Conservation (phyloP, 1,140 invertebrate species). For the Acyrthosiphon pisum region DNA sequence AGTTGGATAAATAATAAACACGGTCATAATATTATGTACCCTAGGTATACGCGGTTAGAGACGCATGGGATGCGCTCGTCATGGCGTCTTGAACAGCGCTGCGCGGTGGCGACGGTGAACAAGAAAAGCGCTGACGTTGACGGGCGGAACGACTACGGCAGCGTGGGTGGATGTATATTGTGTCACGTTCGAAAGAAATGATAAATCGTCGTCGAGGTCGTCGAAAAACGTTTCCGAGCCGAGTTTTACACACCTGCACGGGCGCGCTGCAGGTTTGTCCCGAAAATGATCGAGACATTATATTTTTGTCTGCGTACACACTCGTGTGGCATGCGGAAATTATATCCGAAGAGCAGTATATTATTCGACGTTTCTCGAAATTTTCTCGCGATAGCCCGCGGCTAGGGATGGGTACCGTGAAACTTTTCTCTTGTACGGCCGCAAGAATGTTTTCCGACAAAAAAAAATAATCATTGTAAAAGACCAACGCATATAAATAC, state of each 20-base stretch:
- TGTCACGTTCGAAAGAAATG: neutral
- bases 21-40: neutral
- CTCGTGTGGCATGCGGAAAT: neutral
- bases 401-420: neutral
- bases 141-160: too few relatives aligned
- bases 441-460: neutral
- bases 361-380: neutral
- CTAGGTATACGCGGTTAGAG: too few relatives aligned
- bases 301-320: neutral
- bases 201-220: neutral
- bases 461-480: slow-evolving; percentile 2
- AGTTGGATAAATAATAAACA: neutral
- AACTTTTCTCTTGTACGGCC: neutral
- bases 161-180: neutral
- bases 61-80: neutral
- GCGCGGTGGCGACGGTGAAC: neutral
- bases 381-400: neutral
- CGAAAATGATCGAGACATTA: neutral
- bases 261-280: too few relatives aligned
- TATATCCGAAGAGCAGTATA: neutral
- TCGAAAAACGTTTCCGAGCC: neutral
- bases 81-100: neutral
- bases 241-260: neutral
- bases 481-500: too few relatives aligned
- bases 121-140: neutral